Evolutionary conservation across 1,140 invertebrate genomes (phyloP), one percentile per base, ranked within the genome.

Genomic region (Drosophila dunni): DNA sequence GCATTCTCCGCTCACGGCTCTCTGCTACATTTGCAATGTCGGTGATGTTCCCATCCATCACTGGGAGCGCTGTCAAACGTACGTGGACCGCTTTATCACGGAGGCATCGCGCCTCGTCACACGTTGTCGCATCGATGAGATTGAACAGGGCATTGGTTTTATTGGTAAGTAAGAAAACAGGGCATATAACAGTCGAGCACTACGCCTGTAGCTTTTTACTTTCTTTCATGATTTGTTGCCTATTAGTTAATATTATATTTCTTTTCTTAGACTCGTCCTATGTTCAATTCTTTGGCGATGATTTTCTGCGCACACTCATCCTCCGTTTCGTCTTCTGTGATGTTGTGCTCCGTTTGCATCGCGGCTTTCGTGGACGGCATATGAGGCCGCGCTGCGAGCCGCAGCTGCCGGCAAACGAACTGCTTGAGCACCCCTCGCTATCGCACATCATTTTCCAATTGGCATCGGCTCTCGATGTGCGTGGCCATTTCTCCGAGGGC

Each of bases 281-380:
- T 91, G 93, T 97, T 63, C 95, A 97, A 92, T 98, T 99, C 93
- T 97, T 98, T 93, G 97, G 97, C 17, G 98, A 99, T 93, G 97
- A 99, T 91, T 99, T 99, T 93, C 94, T 99, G 66, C 95, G 98
- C 61, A 94, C 98, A 53, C 93, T 99, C 54, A 93, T 98, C 62
- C 94, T 98, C 54, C 95, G 98, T 56, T 98, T 97, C 93, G 95
- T 99, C 65, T 99, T 99, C 94, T 99, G 98, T 94, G 97, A 97
- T 93, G 95, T 97, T 81, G 96, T 97, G 36, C 93, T 98, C 62
- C 95, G 96, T 70, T 93, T 98, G 81, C 98, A 99, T 93, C 95
- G 97, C 64, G 95, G 95, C 45, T 96, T 96, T 91, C 94, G 97
- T 84, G 95, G 96, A 36, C 94, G 97, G 0, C 96, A 96, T 77